Conservation (phyloP, 1,140 invertebrate species). For the Drosophila punjabiensis region DNA sequence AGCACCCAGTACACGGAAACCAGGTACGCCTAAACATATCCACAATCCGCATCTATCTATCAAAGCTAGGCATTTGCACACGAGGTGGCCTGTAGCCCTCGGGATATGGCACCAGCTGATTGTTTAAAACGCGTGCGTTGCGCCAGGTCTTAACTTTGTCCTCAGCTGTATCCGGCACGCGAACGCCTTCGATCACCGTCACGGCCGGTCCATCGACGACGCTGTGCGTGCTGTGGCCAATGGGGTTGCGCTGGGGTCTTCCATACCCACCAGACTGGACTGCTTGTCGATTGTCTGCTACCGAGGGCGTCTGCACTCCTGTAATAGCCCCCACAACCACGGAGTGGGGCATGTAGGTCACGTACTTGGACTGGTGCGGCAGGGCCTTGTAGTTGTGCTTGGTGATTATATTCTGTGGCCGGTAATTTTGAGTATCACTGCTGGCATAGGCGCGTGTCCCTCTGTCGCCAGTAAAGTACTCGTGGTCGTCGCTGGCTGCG, state of each 20-base stretch:
- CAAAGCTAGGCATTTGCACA: conserved; percentile 84
- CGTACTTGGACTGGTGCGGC: conserved; percentile 67
- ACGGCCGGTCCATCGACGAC: conserved; percentile 78
- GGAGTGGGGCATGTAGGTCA: conserved; percentile 69
- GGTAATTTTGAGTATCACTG: conserved; percentile 24
- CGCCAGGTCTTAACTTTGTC: conserved; percentile 92
- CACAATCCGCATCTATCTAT: conserved; percentile 55
- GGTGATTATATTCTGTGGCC: conserved; percentile 68
- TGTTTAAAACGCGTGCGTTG: conserved; percentile 94
- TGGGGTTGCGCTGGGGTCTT: conserved; percentile 65
- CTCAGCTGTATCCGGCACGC: conserved; percentile 92
- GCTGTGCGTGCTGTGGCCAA: conserved; percentile 70
- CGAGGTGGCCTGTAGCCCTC: conserved; percentile 88
- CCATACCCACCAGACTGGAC: conserved; percentile 8
- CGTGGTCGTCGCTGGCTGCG: conserved; percentile 52
- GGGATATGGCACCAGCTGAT: conserved; percentile 90
- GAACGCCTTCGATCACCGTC: conserved; percentile 91
- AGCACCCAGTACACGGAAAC: conserved; percentile 32
- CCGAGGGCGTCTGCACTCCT: conserved; percentile 51
- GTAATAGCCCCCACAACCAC: conserved; percentile 70
- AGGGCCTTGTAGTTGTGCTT: conserved; percentile 70
- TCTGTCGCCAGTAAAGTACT: conserved; percentile 25
- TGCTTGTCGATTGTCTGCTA: conserved; percentile 36
- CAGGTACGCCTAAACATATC: neutral
- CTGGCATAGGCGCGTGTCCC: conserved; percentile 55